A percentile compares a stretch with the other conserved stretches of the same genome.
Conservation (phyloP, 2,113 vertebrate species). For the Bufo gargarizans region DNA sequence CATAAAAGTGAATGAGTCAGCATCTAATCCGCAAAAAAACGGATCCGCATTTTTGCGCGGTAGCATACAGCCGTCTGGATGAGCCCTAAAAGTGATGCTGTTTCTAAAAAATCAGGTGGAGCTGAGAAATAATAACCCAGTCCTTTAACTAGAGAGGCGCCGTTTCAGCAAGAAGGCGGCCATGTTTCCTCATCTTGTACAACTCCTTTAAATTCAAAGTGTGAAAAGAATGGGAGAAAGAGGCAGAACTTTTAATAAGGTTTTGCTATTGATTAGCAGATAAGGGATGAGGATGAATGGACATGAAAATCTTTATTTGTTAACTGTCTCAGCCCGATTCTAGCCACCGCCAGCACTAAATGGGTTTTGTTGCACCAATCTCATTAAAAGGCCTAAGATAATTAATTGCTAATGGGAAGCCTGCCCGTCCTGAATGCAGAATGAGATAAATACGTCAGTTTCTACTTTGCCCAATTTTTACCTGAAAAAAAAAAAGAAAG, state of each 20-base stretch:
- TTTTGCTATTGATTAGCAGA: conserved; percentile 6
- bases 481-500: conserved; percentile 14
- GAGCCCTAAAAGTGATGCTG: too few relatives aligned
- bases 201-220: not conserved
- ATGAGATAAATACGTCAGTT: not conserved
- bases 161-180: not conserved
- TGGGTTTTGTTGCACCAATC: conserved; percentile 9
- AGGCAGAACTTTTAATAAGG: not conserved
- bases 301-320: not conserved
- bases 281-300: not conserved
- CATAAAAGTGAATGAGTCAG: too few relatives aligned
- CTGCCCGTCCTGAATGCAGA: conserved; percentile 22
- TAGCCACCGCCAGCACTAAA: not conserved
- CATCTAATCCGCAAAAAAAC: too few relatives aligned
- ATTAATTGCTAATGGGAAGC: conserved; percentile 30
- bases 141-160: not conserved
- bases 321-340: conserved; percentile 8
- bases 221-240: not conserved
- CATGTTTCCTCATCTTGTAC: not conserved
- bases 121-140: too few relatives aligned
- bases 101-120: too few relatives aligned
- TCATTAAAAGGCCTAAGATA: conserved; percentile 17
- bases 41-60: too few relatives aligned
- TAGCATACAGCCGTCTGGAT: too few relatives aligned
- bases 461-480: conserved; percentile 12